Evolutionary conservation across 2,113 vertebrate genomes (phyloP), one percentile per base, ranked within the genome.

Genomic region (Pleuronectes platessa): DNA sequence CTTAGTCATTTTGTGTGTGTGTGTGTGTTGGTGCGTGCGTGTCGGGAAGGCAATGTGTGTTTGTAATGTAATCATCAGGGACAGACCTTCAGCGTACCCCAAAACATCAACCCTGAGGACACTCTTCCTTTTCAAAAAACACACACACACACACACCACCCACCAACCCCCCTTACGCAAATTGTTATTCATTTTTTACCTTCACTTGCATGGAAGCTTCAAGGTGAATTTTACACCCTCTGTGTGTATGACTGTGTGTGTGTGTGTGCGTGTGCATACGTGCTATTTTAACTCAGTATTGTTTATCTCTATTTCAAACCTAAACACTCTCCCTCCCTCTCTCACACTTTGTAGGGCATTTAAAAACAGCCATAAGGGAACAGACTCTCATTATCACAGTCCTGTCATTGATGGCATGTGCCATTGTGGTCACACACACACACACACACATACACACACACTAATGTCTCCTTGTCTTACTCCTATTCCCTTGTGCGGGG

Each of bases 101-200:
- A 79, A 75, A 83, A 87, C 71, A 86, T 60, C 83, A 75, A 64
- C 79, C 69, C 60, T 17, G 65, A 80, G 71, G 68, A 77, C 71
- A 70, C 54, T 81, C 54, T 73, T 24, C 18, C 61, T 59, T 71
- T 75, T 51, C 17, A 61, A 21, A 21, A 71, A 35, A 35, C 40
- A 45, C n/a, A 37, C 31, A 68, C 59, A 31, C 31, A 31, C 31
- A 31, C 31, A 31, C 31, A 31, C 31, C n/a, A 37, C 31, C 59
- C 42, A 31, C 54, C 2, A 24, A 47, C 68, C 11, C 23, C 51
- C 18, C 26, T 64, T 69, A 61, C 73, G 35, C 13, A 92, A 89
- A 95, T 96, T 96, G 95, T 97, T 96, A 96, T 96, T 97, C 96
- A 97, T 97, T 96, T 96, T 95, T 95, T 97, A 96, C 88, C 93